These are phyloP conservation scores for Drosophila guanche DNA, from an alignment of 1,140 invertebrate species.

Conservation along the genomic window DNA sequence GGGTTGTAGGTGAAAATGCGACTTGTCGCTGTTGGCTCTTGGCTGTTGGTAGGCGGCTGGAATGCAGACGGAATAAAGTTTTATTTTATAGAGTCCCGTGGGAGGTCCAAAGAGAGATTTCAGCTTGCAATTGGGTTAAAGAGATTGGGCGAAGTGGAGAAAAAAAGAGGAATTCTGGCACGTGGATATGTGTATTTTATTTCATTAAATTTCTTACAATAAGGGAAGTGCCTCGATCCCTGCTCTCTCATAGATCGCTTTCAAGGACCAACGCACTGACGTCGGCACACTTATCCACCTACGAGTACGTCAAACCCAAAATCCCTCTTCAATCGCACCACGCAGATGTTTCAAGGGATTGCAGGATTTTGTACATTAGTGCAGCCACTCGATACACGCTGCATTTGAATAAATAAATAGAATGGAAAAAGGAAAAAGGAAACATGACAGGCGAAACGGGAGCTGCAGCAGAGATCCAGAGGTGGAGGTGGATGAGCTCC, in stretches of 20 bases:
- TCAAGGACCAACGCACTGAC: slow-evolving; percentile 41
- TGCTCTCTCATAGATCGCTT: slow-evolving; percentile 7
- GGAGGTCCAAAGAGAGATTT: slow-evolving; percentile 39
- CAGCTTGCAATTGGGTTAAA: slow-evolving; percentile 36
- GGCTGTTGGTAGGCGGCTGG: background rate
- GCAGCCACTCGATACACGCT: slow-evolving; percentile 50
- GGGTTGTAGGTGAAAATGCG: slow-evolving; percentile 58
- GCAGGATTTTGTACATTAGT: slow-evolving; percentile 69
- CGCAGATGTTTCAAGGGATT: slow-evolving; percentile 64
- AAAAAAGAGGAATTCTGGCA: slow-evolving; percentile 3
- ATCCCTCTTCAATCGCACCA: slow-evolving; percentile 50
- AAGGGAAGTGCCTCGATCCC: background rate
- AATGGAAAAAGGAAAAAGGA: slow-evolving; percentile 25
- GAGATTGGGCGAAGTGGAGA: slow-evolving; percentile 18
- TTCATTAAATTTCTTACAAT: background rate
- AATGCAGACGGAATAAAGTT: slow-evolving; percentile 34
- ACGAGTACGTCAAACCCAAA: slow-evolving; percentile 8
- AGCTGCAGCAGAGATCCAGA: slow-evolving; percentile 15
- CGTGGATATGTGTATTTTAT: background rate
- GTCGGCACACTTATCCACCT: slow-evolving; percentile 37
- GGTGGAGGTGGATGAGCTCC: slow-evolving; percentile 18
- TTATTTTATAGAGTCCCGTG: slow-evolving; percentile 43
- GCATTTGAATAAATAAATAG: slow-evolving; percentile 72
- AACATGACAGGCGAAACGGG: slow-evolving; percentile 63
- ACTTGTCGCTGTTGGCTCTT: slow-evolving; percentile 15